These are phyloP conservation scores for Hippasteria phrygiana DNA, from an alignment of 53 echinoderm and acorn worm genomes.

Conservation along the genomic window DNA sequence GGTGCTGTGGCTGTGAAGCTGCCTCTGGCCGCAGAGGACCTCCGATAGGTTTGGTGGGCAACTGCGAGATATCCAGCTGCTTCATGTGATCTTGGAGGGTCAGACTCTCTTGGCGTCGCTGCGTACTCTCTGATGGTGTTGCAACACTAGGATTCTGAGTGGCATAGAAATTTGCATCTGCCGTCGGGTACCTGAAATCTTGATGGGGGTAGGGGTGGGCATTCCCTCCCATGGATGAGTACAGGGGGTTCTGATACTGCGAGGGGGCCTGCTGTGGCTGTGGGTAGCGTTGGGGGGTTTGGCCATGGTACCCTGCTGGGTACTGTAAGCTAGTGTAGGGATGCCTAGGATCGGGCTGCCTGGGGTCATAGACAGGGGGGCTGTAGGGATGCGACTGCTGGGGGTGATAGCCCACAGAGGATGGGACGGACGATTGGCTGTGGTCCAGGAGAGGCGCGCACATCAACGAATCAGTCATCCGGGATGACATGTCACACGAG, in stretches of 20 bases:
- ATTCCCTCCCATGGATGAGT: not conserved
- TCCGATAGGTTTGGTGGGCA: constrained; percentile 46
- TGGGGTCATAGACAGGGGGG: not conserved
- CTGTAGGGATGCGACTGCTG: constrained; percentile 27
- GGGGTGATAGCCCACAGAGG: not conserved
- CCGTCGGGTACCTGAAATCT: not conserved
- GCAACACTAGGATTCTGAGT: constrained; percentile 17
- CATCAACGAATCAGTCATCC: constrained; percentile 21
- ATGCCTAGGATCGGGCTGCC: constrained; percentile 27
- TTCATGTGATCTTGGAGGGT: constrained; percentile 39
- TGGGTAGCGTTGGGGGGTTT: constrained; percentile 47
- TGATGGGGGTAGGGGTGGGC: constrained; percentile 7
- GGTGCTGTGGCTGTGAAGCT: not conserved
- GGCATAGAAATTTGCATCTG: not conserved
- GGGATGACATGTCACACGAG: constrained; percentile 10
- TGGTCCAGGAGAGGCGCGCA: constrained; percentile 16
- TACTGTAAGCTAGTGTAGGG: not conserved
- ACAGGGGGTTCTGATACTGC: constrained; percentile 13
- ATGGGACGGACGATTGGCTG: constrained; percentile 25
- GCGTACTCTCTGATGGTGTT: not conserved
- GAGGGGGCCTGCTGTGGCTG: constrained; percentile 33
- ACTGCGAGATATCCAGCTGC: constrained; percentile 49
- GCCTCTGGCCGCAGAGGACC: not conserved
- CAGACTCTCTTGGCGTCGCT: constrained; percentile 10
- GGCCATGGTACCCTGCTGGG: not conserved